Base-by-base conservation (phyloP, 2,888 invertebrate genomes). In the Drosophila atripex region DNA sequence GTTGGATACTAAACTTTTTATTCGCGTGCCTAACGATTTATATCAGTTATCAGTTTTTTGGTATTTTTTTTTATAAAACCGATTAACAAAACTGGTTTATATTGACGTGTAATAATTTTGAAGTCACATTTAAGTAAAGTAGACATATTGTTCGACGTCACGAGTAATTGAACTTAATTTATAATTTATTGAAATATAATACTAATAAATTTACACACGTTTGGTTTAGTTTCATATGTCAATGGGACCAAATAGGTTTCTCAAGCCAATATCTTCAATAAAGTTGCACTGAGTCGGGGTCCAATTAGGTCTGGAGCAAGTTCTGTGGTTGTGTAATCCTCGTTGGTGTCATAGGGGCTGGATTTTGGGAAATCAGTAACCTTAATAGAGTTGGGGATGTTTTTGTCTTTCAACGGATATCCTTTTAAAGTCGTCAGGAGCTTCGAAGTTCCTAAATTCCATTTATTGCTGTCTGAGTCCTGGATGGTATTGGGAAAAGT, bases 231-330 rank as follows among this genome's bases (percentile, higher is more conserved):
- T 12, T 32, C 3, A 12, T 43, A 30, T 32, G 30, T 41, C 4
- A 1, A 18, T 4, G 1, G 12, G 18, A 21, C 16, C 18, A 21
- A 11, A 11, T 1, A 12, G 6, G 6, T 16, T 12, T 32, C 8
- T 18, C 30, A 30, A 16, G 51, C 45, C 2, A 63, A 51, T 28
- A 51, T 51, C 11, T 63, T 63, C 1, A 63, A 11, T 18, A 63
- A 11, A 11, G 18, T 16, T 1, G 63, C 63, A 45, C 63, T 63
- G n/a, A 63, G 47, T 1, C 63, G 35, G 3, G 51, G 21, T 11
- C 51, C 63, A 23, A 63, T 51, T 1, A 4, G n/a, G 1, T 18
- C 30, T 28, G 63, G 63, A 23, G 18, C 43, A 61, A 30, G 43
- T 6, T 63, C 41, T 21, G 50, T 16, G 8, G 63, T 61, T n/a